Base-by-base conservation (phyloP, 2,888 invertebrate species). In the Microdon myrmicae region DNA sequence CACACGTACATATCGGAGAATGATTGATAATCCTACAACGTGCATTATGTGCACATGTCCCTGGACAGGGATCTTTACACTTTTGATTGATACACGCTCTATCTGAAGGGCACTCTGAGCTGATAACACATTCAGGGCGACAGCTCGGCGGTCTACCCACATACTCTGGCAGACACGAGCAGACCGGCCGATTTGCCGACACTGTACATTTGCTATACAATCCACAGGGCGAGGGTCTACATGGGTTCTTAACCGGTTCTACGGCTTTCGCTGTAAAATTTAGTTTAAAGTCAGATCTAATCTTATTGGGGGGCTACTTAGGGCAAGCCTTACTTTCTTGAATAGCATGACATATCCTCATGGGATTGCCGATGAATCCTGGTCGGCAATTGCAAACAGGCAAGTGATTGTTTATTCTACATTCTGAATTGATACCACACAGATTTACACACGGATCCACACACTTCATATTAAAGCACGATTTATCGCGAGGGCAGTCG, bases 401-500 rank as follows among this genome's bases (percentile, higher is more conserved):
- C 43, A 89, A 86, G 77, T 94, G 94, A 77, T 92, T 90, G 70
- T 86, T 84, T 2, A 93, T 90, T 44, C 86, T 86, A 76, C 94
- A 94, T 77, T 90, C 87, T 3, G 92, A 90, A 76, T 92, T 91
- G 70, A 90, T 82, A 35, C 92, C 92, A 74, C 93, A 93, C 20
- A 90, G 88, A 69, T 90, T 90, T 17, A 86, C 84, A 73, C 93
- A 94, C 12, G 93, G 92, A 81, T 93, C 88, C 72, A 84, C 84
- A 75, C 94, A 94, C 82, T 90, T 92, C 79, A 90, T 90, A 74
- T 90, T 90, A 39, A 88, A 83, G 74, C 94, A 94, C 16, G 92
- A 87, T 79, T 85, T 88, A 68, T 86, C 85, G 72, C 84, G 84
- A 4, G 87, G 83, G 79, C 94, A 94, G 72, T 94, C 93, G 5